Percentiles rank a stretch among this genome's conserved stretches.
phyloP scores from a whole-genome alignment of 2,113 vertebrate genomes.

The Caranx melampygus region DNA sequence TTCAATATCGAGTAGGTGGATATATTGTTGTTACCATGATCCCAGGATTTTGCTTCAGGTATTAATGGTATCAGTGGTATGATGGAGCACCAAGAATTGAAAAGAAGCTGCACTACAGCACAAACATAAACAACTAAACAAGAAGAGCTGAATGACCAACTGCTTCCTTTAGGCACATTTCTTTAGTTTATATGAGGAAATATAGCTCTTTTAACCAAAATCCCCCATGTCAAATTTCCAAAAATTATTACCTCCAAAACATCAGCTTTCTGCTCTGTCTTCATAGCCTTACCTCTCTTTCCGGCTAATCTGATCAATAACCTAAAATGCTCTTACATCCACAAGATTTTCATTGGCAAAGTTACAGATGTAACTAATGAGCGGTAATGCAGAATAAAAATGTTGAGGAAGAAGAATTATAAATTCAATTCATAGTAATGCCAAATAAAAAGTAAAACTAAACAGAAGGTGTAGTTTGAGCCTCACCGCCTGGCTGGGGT shows the following conservation, averaged over 20 bases:
- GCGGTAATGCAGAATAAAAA: neutral
- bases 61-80: neutral
- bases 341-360: neutral
- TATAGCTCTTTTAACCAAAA: too few species aligned
- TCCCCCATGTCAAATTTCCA: neutral
- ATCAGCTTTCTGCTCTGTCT: neutral
- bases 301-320: neutral
- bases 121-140: neutral
- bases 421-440: neutral
- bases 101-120: neutral
- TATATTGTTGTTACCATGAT: neutral
- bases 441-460: neutral
- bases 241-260: neutral
- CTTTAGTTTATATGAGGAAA: too few species aligned
- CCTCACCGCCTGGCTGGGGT: slow-evolving; percentile 87
- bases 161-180: neutral
- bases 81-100: neutral
- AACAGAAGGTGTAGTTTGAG: neutral
- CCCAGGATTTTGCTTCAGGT: neutral
- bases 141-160: neutral
- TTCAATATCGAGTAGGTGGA: neutral
- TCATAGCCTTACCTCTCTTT: neutral
- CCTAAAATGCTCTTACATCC: neutral
- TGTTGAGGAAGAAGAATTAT: neutral
- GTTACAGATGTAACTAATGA: neutral